phyloP scores from a whole-genome alignment of 2,113 vertebrate species.

The Herpetotheres cachinnans region DNA sequence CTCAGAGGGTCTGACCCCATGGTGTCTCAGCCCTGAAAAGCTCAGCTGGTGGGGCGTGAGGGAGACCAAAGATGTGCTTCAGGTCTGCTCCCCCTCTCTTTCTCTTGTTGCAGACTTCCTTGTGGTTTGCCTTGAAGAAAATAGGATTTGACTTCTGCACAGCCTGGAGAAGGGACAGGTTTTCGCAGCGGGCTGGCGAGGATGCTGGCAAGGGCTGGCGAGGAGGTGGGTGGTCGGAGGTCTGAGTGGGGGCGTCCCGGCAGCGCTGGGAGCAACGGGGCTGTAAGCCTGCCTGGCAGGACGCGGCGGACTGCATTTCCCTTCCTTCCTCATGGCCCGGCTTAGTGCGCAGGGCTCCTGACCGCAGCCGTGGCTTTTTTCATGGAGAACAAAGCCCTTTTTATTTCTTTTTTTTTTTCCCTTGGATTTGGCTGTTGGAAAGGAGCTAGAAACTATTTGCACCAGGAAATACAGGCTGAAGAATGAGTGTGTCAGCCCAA shows the following conservation, averaged over 20 bases:
- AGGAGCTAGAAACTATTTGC: slow-evolving; percentile 47
- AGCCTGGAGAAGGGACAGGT: background rate
- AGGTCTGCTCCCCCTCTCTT: background rate
- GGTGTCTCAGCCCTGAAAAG: fast-evolving
- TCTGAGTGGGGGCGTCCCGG: fast-evolving
- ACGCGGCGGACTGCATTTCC: background rate
- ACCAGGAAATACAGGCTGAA: slow-evolving; percentile 46
- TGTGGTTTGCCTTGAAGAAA: background rate
- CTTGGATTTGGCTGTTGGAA: slow-evolving; percentile 29
- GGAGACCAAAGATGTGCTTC: background rate
- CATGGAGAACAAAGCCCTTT: slow-evolving; percentile 45
- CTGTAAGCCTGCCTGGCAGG: background rate
- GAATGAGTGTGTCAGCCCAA: slow-evolving; percentile 4
- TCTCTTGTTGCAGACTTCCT: background rate
- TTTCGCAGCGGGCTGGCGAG: fast-evolving
- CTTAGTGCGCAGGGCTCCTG: background rate
- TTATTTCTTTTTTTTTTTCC: background rate
- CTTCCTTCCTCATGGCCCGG: background rate
- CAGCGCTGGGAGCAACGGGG: background rate
- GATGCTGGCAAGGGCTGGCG: too few species aligned
- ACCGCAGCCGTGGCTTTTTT: background rate
- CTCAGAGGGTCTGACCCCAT: fast-evolving
- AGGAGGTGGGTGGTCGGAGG: background rate
- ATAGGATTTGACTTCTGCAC: background rate
- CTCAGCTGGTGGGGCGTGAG: background rate